Evolutionary conservation across 1,140 invertebrate species (phyloP).

Genomic region (Drosophila ercepeae): DNA sequence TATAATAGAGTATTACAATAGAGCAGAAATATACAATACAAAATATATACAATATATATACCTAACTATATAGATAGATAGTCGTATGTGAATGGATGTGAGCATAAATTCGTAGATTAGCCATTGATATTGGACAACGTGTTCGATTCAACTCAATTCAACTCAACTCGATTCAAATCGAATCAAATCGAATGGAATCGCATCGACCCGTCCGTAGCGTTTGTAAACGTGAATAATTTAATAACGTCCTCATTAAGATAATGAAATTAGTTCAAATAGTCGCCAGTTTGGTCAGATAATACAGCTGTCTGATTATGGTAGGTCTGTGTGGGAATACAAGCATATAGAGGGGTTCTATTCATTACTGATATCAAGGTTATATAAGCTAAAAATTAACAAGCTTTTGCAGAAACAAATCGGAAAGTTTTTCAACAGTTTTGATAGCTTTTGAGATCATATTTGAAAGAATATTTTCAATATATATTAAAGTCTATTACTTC

Average conservation of each 20-base stretch:
- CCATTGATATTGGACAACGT: conserved; percentile 72
- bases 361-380: not conserved
- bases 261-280: conserved; percentile 73
- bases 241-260: conserved; percentile 76
- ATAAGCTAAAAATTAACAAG: not conserved
- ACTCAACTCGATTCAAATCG: conserved; percentile 11
- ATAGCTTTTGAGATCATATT: no score
- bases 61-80: not conserved
- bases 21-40: conserved; percentile 9
- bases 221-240: conserved; percentile 79
- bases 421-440: no score
- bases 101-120: conserved; percentile 58
- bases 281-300: conserved; percentile 42
- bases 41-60: not conserved
- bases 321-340: not conserved
- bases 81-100: not conserved
- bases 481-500: no score
- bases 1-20: conserved; percentile 33
- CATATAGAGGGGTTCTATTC: not conserved
- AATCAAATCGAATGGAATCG: not conserved
- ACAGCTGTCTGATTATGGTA: conserved; percentile 32
- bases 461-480: no score
- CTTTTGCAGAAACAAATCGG: no score
- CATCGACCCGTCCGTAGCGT: conserved; percentile 48
- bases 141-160: conserved; percentile 29